Evolutionary conservation across 2,113 vertebrate genomes (phyloP).

Genomic region (Hemiprocne comata): DNA sequence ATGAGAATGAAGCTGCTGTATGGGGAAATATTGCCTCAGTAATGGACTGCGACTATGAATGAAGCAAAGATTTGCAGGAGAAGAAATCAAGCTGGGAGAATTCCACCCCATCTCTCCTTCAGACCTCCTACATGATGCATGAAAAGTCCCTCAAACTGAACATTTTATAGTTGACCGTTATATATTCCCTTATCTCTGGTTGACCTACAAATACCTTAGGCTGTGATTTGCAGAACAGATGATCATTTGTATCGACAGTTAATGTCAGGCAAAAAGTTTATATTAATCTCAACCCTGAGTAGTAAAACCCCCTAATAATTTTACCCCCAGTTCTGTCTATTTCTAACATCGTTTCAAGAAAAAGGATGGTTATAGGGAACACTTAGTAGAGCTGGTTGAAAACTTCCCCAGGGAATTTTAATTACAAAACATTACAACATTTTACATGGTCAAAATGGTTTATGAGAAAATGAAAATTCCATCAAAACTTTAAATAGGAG

Average conservation of each 20-base stretch:
- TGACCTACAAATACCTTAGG: not conserved
- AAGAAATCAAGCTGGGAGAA: not conserved
- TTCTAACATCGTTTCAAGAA: not conserved
- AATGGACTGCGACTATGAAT: not conserved
- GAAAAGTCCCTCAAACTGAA: not conserved
- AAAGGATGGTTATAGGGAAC: not conserved
- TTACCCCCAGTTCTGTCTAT: not conserved
- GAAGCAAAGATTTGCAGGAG: not conserved
- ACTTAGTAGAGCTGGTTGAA: not conserved
- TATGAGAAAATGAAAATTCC: not conserved
- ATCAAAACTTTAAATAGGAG: not conserved
- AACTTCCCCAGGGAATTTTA: not conserved
- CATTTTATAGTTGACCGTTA: not conserved
- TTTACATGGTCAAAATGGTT: not conserved
- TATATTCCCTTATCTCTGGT: not conserved
- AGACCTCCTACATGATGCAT: rapidly evolving
- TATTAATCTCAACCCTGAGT: not conserved
- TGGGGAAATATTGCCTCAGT: not conserved
- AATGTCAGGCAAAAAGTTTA: not conserved
- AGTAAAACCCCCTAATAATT: not conserved
- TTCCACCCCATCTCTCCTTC: not conserved
- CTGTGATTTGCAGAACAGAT: not conserved
- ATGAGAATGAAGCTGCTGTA: not conserved
- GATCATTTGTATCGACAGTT: not conserved
- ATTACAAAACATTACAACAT: not conserved